Evolutionary conservation across 2,113 vertebrate species (phyloP).

Genomic region (Thryonomys swinderianus): DNA sequence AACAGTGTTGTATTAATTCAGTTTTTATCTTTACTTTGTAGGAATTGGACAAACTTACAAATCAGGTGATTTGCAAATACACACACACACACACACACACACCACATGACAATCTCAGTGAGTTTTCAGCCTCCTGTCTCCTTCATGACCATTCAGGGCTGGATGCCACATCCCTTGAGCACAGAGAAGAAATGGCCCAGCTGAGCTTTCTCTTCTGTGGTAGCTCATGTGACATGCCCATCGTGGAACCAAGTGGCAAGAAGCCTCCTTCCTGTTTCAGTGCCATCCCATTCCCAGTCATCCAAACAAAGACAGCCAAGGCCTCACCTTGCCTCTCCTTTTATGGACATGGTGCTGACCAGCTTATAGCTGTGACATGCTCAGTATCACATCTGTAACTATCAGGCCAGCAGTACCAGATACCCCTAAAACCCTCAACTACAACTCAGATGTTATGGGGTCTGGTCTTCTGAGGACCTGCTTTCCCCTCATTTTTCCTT

Average conservation of each 20-base stretch:
- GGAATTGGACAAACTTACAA: not conserved
- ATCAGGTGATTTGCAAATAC: not conserved
- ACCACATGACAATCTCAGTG: too few species aligned
- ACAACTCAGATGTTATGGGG: slow-evolving; percentile 72
- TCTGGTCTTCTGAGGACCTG: slow-evolving; percentile 76
- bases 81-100: not conserved
- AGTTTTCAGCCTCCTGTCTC: not conserved
- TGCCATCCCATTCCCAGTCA: not conserved
- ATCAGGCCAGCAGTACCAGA: slow-evolving; percentile 68
- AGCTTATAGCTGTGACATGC: not conserved
- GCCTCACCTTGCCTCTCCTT: slow-evolving; percentile 61
- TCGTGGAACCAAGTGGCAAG: slow-evolving; percentile 35
- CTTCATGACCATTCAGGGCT: rapidly evolving
- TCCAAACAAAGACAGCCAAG: not conserved
- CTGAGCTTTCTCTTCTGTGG: not conserved
- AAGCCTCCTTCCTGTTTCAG: not conserved
- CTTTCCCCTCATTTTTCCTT: slow-evolving; percentile 84
- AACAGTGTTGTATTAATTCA: not conserved
- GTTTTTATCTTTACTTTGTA: not conserved
- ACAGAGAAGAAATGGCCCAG: not conserved
- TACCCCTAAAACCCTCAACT: slow-evolving; percentile 54
- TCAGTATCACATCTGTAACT: slow-evolving; percentile 63
- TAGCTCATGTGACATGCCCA: rapidly evolving
- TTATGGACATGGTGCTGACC: slow-evolving; percentile 2
- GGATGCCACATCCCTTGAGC: not conserved